Percentiles rank a stretch among this genome's conserved stretches.
These are phyloP conservation scores for Pterophyllum scalare DNA, from an alignment of 2,113 vertebrate species.

Conservation along the genomic window DNA sequence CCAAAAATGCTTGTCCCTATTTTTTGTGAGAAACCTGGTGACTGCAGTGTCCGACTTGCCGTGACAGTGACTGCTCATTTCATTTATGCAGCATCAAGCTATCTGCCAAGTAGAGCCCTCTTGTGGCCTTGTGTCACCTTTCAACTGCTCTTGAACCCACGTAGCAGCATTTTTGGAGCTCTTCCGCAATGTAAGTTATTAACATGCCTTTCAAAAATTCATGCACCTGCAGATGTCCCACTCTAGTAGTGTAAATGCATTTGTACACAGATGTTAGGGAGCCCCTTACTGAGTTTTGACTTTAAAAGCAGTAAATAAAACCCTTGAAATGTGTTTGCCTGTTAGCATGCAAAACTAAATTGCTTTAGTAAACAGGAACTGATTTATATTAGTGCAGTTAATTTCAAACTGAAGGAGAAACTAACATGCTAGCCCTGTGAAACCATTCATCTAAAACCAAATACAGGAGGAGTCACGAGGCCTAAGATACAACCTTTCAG, in stretches of 20 bases:
- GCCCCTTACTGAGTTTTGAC: not conserved
- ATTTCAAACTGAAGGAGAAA: too few species aligned
- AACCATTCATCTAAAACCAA: too few species aligned
- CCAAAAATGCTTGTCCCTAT: constrained; percentile 21
- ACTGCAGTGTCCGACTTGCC: constrained; percentile 32
- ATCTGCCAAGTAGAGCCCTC: constrained; percentile 34
- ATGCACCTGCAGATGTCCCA: not conserved
- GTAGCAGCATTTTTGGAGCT: constrained; percentile 16
- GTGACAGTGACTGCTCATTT: constrained; percentile 51
- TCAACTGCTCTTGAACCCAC: constrained; percentile 39
- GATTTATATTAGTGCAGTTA: too few species aligned
- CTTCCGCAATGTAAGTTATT: not conserved
- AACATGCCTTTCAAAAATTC: not conserved
- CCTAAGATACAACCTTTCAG: not conserved
- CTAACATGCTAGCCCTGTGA: too few species aligned
- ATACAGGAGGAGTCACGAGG: not conserved
- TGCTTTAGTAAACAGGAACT: too few species aligned
- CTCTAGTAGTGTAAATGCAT: not conserved
- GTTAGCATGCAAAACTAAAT: not conserved
- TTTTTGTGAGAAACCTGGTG: constrained; percentile 22
- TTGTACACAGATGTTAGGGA: not conserved
- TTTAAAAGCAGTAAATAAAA: not conserved
- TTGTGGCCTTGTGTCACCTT: constrained; percentile 38
- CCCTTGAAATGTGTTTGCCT: not conserved
- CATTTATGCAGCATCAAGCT: constrained; percentile 21